Conservation (phyloP, 2,113 vertebrate genomes). For the Syrmaticus mikado region DNA sequence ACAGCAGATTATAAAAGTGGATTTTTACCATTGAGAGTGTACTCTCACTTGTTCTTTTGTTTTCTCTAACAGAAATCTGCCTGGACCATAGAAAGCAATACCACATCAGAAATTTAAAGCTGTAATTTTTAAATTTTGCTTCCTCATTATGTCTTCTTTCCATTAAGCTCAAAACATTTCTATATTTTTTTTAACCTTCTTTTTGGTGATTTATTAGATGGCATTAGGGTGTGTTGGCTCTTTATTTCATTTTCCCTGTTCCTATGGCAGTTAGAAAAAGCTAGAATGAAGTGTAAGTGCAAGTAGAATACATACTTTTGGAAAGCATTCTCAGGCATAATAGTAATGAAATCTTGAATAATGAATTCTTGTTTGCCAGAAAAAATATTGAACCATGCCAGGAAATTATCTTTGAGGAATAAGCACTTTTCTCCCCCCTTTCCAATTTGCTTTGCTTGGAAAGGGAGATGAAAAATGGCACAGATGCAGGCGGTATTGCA, state of each 20-base stretch:
- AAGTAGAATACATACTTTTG: conserved; percentile 47
- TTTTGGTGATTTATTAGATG: conserved; percentile 50
- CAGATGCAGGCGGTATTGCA: conserved; percentile 78
- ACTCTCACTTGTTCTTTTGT: background rate
- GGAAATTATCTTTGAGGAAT: conserved; percentile 68
- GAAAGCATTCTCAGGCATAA: conserved; percentile 66
- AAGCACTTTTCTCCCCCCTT: conserved; percentile 58
- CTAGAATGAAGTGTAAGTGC: conserved; percentile 39
- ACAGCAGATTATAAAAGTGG: background rate
- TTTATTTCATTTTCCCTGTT: conserved; percentile 40
- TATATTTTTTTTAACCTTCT: conserved; percentile 5
- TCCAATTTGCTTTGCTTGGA: conserved; percentile 66
- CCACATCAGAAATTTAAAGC: background rate
- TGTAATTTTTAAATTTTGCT: background rate
- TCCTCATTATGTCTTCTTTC: conserved; percentile 18
- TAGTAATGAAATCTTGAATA: conserved; percentile 72
- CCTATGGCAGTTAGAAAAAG: conserved; percentile 42
- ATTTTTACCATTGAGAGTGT: background rate
- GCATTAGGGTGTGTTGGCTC: conserved; percentile 39
- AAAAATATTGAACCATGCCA: conserved; percentile 71
- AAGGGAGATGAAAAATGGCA: conserved; percentile 66
- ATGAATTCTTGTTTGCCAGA: conserved; percentile 71
- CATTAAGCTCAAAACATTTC: background rate
- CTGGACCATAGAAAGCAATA: background rate
- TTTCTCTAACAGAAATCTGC: background rate